Base-by-base conservation (phyloP, 2,888 invertebrate species). In the Caradrina kadenii region DNA sequence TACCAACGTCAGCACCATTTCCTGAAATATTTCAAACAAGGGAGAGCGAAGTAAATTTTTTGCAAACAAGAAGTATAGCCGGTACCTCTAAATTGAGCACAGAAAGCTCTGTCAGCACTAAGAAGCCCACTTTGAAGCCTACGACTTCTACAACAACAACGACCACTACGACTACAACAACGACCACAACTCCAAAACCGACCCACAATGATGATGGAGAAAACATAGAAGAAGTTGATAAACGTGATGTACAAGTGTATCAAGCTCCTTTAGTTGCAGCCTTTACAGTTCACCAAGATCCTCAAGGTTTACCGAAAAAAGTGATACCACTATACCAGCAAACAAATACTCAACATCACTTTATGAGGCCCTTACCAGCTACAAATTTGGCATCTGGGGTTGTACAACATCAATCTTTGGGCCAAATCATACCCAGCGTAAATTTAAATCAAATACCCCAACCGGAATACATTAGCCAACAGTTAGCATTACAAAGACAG, bases 241-340 rank as follows among this genome's bases (percentile, higher is more conserved):
- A 97, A 87, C 96, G 96, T 72, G 97, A 97, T 72, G 98, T 98
- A 1, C 98, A 98, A 90, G 98, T 98, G 61, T 98, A 97, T 86
- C 97, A 97, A 81, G 98, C 98, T 3, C 98, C 98, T 0, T 89
- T 98, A 70, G 97, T 98, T 0, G 98, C 98, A 2, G 98, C 98
- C 0, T 98, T 98, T 86, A 98, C 98, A 0, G 98, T 98, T 0
- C 98, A 98, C 79, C 97, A 98, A 91, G 98, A 98, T 87, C 97
- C 97, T 79, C 96, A 96, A 39, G 98, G 98, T 1, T 88, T 97
- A n/a, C 98, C 98, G 0, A 97, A 97, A 83, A 97, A 97, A 89
- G 97, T 98, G 0, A 97, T 98, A 62, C 98, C 98, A 0, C 96
- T 98, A 83, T 97, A 96, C 86, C 97, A 97, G 86, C 95, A 96